These are phyloP conservation scores for Gymnocephalus cernua DNA, from an alignment of 2,113 vertebrate genomes.

Conservation along the genomic window DNA sequence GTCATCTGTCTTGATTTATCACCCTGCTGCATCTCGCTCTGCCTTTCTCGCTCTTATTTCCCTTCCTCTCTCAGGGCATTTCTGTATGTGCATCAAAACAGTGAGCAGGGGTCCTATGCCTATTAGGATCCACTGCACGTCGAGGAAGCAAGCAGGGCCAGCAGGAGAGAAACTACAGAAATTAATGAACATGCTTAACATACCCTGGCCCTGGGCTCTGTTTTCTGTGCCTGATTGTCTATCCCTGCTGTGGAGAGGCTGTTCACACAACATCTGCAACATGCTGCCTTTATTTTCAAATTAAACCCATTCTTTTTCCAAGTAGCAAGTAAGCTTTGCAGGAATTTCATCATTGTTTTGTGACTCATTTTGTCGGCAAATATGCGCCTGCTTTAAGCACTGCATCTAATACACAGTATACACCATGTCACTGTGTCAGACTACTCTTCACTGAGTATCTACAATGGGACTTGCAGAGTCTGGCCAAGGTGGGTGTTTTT, in stretches of 20 bases:
- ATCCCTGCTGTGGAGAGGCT: constrained; percentile 23
- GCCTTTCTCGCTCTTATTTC: neutral
- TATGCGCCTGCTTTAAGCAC: neutral
- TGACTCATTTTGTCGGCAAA: constrained; percentile 23
- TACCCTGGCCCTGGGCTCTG: constrained; percentile 50
- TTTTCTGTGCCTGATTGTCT: constrained; percentile 50
- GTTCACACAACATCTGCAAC: constrained; percentile 40
- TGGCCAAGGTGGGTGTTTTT: constrained; percentile 8
- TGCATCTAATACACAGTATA: constrained; percentile 5
- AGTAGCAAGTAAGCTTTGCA: neutral
- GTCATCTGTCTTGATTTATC: constrained; percentile 36
- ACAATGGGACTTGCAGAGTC: neutral
- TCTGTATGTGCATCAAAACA: constrained; percentile 43
- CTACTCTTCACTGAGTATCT: neutral
- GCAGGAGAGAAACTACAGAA: constrained; percentile 66
- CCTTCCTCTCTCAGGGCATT: constrained; percentile 19
- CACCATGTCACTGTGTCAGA: constrained; percentile 6
- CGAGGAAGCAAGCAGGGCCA: constrained; percentile 58
- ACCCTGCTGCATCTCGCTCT: neutral
- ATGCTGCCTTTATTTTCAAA: constrained; percentile 40
- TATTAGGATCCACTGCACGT: constrained; percentile 72
- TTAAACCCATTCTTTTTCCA: constrained; percentile 45
- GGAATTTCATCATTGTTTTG: constrained; percentile 35
- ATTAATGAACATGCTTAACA: constrained; percentile 80
- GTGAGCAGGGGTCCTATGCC: constrained; percentile 33